Evolutionary conservation across 2,113 vertebrate genomes (phyloP).

Genomic region (Ciconia stormi): DNA sequence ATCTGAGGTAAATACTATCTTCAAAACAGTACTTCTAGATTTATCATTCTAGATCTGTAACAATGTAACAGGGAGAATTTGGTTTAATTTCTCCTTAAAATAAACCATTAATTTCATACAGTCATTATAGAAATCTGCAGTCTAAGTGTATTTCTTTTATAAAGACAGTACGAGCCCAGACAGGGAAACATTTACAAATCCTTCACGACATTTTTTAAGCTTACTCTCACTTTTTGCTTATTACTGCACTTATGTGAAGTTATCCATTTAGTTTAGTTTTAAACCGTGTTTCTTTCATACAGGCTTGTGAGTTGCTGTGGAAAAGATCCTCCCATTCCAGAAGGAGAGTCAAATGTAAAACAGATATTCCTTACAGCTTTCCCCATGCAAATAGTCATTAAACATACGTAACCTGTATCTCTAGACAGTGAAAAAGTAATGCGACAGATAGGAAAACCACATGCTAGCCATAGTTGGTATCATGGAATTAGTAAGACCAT

Average conservation of each 20-base stretch:
- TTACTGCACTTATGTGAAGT: background rate
- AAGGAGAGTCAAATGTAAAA: background rate
- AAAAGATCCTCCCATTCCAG: background rate
- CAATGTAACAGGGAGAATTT: background rate
- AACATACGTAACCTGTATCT: background rate
- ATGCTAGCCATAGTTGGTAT: background rate
- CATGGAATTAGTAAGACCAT: background rate
- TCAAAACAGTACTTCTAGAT: background rate
- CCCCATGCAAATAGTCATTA: background rate
- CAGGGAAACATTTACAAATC: background rate
- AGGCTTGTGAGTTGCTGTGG: background rate
- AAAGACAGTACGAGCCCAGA: background rate
- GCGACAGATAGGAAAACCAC: background rate
- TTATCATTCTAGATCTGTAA: background rate
- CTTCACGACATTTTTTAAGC: background rate
- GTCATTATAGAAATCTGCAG: background rate
- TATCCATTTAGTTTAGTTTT: background rate
- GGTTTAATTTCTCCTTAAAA: background rate
- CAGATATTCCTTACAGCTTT: background rate
- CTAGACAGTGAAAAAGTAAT: background rate
- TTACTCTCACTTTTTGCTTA: background rate
- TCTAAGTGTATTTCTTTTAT: background rate
- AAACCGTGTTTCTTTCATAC: background rate
- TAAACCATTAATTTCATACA: background rate
- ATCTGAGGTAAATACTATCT: background rate